Percentiles rank a stretch among this genome's conserved stretches.
These are phyloP conservation scores for Penaeus chinensis DNA, from an alignment of 1,140 invertebrate genomes.

Conservation along the genomic window DNA sequence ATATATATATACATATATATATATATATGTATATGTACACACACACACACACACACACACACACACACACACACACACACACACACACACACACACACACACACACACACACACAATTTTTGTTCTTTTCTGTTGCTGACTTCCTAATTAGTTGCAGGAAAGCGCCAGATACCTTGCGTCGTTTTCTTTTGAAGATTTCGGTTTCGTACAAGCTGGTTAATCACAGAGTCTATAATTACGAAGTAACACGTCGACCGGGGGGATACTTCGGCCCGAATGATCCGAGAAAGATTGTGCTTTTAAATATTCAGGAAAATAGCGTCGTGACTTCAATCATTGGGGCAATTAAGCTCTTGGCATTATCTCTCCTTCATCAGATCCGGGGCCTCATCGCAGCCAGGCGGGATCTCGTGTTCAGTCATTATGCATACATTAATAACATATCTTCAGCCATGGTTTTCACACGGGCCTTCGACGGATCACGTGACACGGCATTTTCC, in stretches of 20 bases:
- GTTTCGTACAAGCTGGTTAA: background rate
- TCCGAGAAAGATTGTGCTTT: slow-evolving; percentile 14
- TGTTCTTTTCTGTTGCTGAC: too few species aligned
- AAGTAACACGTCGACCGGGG: slow-evolving; percentile 23
- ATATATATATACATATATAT: slow-evolving; percentile 15
- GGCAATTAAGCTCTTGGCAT: slow-evolving; percentile 50
- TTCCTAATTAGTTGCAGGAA: too few species aligned
- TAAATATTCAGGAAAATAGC: slow-evolving; percentile 51
- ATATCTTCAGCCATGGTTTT: too few species aligned
- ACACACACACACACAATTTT: background rate
- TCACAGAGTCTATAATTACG: slow-evolving; percentile 39
- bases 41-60: background rate
- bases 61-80: background rate
- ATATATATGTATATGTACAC: background rate
- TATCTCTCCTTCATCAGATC: slow-evolving; percentile 48
- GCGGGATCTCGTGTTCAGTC: background rate
- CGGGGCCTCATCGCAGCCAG: background rate
- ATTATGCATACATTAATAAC: too few species aligned
- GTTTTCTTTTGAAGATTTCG: slow-evolving; percentile 6
- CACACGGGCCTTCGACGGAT: too few species aligned
- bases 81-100: background rate
- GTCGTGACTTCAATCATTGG: slow-evolving; percentile 57
- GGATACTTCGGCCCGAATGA: background rate
- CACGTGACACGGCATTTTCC: too few species aligned
- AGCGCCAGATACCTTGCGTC: background rate